Conservation (phyloP, 2,888 invertebrate species). For the Glyphotaelius pellucidus region DNA sequence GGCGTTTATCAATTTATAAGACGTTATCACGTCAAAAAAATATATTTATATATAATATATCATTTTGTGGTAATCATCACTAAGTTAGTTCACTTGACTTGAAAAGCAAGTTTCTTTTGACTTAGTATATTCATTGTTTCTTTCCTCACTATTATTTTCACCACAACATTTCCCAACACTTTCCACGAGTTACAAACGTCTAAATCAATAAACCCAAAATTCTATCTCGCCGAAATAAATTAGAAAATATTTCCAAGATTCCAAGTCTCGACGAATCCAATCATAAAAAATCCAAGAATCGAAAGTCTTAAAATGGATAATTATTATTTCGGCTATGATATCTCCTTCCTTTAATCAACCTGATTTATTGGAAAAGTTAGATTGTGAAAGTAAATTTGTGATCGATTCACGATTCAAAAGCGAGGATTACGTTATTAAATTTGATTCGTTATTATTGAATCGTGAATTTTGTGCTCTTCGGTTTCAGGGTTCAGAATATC, state of each 20-base stretch:
- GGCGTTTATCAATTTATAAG: too few species aligned
- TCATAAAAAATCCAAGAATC: neutral
- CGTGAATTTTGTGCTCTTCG: neutral
- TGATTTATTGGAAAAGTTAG: conserved; percentile 17
- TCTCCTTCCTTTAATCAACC: conserved; percentile 1
- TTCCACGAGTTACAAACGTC: neutral
- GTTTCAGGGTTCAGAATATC: neutral
- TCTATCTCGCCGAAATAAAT: neutral
- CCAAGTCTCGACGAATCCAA: neutral
- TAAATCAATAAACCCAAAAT: neutral
- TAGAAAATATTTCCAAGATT: neutral
- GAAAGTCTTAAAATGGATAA: neutral
- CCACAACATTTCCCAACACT: neutral
- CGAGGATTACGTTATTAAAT: neutral
- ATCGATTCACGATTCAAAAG: neutral
- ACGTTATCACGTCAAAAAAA: too few species aligned
- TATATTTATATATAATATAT: too few species aligned
- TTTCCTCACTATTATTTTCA: neutral
- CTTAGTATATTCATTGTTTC: neutral
- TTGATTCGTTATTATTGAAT: neutral
- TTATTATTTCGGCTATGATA: neutral
- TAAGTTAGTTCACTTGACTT: neutral
- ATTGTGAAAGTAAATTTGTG: neutral
- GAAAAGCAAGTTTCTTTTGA: neutral
- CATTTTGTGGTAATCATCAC: too few species aligned